Percentiles rank a stretch among this genome's conserved stretches.
These are phyloP conservation scores for Diadema setosum DNA, from an alignment of 35 echinoderm and acorn worm genomes.

Conservation along the genomic window DNA sequence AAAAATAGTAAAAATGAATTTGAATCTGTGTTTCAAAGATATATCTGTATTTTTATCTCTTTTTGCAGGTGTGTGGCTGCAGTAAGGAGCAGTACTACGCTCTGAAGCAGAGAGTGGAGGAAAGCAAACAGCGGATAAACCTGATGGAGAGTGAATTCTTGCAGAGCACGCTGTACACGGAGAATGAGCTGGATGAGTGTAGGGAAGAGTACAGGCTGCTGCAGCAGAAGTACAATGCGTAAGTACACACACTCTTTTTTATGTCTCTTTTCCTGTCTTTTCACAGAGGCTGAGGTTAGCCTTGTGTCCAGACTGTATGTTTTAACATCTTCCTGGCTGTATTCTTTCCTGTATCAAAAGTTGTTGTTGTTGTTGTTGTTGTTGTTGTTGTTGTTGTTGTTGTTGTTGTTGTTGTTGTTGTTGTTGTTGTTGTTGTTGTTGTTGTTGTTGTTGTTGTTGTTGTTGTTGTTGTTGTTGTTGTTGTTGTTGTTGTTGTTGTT, in stretches of 20 bases:
- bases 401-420: not conserved
- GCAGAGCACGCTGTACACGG: slow-evolving; percentile 93
- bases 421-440: not conserved
- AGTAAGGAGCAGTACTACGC: slow-evolving; percentile 92
- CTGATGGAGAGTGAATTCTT: slow-evolving; percentile 99
- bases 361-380: not conserved
- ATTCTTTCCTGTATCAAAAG: too few species aligned
- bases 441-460: not conserved
- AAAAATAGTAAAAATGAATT: too few species aligned
- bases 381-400: not conserved
- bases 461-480: not conserved
- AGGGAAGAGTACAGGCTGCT: slow-evolving; percentile 83
- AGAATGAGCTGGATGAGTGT: slow-evolving; percentile 91
- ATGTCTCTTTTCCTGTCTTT: too few species aligned
- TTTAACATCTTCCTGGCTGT: too few species aligned
- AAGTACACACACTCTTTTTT: too few species aligned
- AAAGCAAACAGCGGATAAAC: slow-evolving; percentile 95
- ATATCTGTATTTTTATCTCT: not conserved
- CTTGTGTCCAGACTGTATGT: too few species aligned
- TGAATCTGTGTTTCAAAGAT: not conserved
- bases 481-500: not conserved
- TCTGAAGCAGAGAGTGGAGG: slow-evolving; percentile 83
- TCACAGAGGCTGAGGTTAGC: too few species aligned
- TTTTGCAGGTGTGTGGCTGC: slow-evolving; percentile 82
- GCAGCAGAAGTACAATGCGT: slow-evolving; percentile 93